Base-by-base conservation (phyloP, 2,797 vertebrate species). In the Pachyuromys duprasi region DNA sequence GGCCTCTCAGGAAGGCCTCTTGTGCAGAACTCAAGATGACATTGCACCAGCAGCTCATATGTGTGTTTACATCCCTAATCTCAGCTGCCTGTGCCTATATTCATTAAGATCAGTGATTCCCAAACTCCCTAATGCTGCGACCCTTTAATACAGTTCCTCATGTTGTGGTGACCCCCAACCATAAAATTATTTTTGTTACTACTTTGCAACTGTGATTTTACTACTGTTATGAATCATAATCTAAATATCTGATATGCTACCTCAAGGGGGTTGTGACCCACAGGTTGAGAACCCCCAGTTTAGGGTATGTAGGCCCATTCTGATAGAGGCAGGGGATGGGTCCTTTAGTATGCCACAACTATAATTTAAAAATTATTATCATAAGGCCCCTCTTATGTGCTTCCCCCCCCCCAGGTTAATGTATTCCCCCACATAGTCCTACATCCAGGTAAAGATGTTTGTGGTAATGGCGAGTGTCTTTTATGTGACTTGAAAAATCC, bases 401-500 rank as follows among this genome's bases (percentile, higher is more conserved):
- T 2, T 80, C 90, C 3, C 49, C 65, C 42, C 36, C 65, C 42
- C 36, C 45, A 72, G 53, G 83, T 8, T 18, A 31, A 18, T 75
- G 60, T 83, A 75, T 69, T 87, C 8, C 20, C 28, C 69, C 49
- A 6, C 24, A 26, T 79, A 63, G 62, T 45, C 55, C 31, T 97
- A 22, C 42, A 24, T 88, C 62, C 36, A 78, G 60, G 17, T 78
- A 17, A n/a, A 92, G 39, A 86, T 90, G 20, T 88, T 65, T 12
- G 57, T 45, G 60, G 2, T 33, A 79, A 20, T 82, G 22, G 26
- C 69, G 76, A 39, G 1, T 49, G 13, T 86, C 63, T 94, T 86
- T 94, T 86, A 24, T 24, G 39, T 81, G 57, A 86, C 45, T 96
- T 82, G 62, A 36, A 72, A 67, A 93, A 82, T 89, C 42, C 57